phyloP scores from a whole-genome alignment of 2,797 vertebrate genomes.

The Hipposideros larvatus region DNA sequence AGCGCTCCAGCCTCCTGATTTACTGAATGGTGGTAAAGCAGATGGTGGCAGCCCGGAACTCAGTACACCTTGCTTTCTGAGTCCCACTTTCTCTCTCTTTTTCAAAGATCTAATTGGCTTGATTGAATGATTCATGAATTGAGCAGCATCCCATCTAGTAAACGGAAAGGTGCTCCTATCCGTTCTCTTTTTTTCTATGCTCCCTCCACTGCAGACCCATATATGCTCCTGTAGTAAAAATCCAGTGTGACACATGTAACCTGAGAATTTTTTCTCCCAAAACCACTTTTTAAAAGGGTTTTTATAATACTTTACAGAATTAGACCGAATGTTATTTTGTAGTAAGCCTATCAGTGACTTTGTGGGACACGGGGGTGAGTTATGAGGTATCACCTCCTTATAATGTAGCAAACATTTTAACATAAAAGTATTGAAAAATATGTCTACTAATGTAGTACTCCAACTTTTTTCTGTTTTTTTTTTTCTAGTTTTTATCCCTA shows the following conservation, averaged over 20 bases:
- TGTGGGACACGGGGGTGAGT: not conserved
- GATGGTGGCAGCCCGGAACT: not conserved
- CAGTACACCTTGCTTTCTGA: not conserved
- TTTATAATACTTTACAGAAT: not conserved
- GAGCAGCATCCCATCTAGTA: no score
- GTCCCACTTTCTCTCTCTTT: not conserved
- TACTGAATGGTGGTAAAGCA: not conserved
- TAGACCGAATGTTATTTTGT: conserved; percentile 1
- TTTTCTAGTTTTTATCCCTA: not conserved
- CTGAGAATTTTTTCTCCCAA: not conserved
- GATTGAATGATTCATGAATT: no score
- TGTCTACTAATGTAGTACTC: not conserved
- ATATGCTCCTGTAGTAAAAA: not conserved
- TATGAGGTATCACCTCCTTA: not conserved
- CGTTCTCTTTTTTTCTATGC: not conserved
- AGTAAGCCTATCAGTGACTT: not conserved
- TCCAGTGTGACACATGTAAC: not conserved
- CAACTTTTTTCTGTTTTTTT: not conserved
- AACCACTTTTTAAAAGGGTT: not conserved
- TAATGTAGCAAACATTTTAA: not conserved
- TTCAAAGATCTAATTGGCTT: no score
- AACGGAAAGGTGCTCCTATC: no score
- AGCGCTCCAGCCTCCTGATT: not conserved
- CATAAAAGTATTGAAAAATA: not conserved
- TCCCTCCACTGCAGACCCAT: not conserved